phyloP scores from a whole-genome alignment of 2,888 invertebrate species.

The Branchipolynoe longqiensis region DNA sequence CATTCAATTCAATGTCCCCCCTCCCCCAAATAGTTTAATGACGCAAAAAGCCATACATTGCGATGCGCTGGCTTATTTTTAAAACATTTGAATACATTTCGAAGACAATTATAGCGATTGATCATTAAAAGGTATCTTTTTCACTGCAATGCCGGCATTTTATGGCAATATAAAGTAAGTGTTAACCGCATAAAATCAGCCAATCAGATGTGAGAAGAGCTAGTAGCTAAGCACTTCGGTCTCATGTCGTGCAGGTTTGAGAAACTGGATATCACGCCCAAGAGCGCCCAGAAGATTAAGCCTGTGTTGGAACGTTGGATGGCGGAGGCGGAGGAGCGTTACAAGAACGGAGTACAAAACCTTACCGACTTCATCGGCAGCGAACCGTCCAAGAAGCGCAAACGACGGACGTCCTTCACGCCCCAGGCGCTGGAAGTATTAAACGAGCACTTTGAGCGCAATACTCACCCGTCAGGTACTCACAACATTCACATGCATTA shows the following conservation, averaged over 20 bases:
- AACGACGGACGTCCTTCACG: constrained; percentile 97
- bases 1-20: too few species aligned
- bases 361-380: constrained; percentile 95
- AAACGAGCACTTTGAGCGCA: constrained; percentile 97
- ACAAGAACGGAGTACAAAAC: constrained; percentile 88
- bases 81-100: too few species aligned
- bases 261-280: constrained; percentile 99
- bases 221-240: too few species aligned
- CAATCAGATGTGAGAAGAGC: too few species aligned
- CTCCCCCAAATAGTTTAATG: too few species aligned
- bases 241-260: constrained; percentile 91
- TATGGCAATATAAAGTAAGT: too few species aligned
- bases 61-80: too few species aligned
- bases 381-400: constrained; percentile 97
- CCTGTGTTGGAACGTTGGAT: constrained; percentile 99
- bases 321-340: constrained; percentile 99
- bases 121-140: too few species aligned
- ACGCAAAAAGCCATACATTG: too few species aligned
- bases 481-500: not conserved
- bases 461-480: constrained; percentile 97
- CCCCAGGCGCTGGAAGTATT: constrained; percentile 96
- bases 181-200: too few species aligned
- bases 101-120: too few species aligned
- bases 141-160: too few species aligned
- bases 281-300: constrained; percentile 99